Conservation (phyloP, 2,888 invertebrate genomes). For the Brenthis hecate region DNA sequence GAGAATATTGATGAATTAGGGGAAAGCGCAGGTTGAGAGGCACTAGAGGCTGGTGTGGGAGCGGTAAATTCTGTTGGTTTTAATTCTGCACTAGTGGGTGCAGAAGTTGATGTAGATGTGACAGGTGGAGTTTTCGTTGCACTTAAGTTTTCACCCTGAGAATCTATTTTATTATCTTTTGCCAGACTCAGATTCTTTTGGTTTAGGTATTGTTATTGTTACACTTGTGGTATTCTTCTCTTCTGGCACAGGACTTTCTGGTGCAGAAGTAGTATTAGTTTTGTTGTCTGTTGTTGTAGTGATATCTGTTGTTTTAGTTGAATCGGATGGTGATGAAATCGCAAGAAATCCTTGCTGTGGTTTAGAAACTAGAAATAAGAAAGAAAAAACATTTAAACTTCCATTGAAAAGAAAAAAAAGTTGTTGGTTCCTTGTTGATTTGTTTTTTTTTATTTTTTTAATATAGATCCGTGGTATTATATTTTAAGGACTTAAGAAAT, state of each 20-base stretch:
- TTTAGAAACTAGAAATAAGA: conserved; percentile 25
- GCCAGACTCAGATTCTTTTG: conserved; percentile 12
- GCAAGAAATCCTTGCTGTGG: conserved; percentile 21
- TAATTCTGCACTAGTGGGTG: conserved; percentile 25
- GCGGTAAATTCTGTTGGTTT: conserved; percentile 32
- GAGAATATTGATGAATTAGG: conserved; percentile 40
- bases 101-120: conserved; percentile 20
- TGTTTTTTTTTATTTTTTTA: not conserved
- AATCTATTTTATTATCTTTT: conserved; percentile 17
- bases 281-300: not conserved
- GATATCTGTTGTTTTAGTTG: conserved; percentile 18
- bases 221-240: not conserved
- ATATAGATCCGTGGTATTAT: too few relatives aligned
- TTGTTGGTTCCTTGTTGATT: not conserved
- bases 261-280: not conserved
- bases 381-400: not conserved
- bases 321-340: conserved; percentile 16
- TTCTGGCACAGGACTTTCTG: not conserved
- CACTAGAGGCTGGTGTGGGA: conserved; percentile 9
- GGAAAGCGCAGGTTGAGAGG: conserved; percentile 35
- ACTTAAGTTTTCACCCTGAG: conserved; percentile 11
- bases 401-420: not conserved
- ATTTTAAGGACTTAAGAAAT: too few relatives aligned
- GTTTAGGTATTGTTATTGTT: conserved; percentile 8
- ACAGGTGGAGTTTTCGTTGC: conserved; percentile 16